Percentiles rank a stretch among this genome's conserved stretches.
Evolutionary conservation across 2,888 invertebrate species (phyloP).

Genomic region (Flabesymbios commensalis): DNA sequence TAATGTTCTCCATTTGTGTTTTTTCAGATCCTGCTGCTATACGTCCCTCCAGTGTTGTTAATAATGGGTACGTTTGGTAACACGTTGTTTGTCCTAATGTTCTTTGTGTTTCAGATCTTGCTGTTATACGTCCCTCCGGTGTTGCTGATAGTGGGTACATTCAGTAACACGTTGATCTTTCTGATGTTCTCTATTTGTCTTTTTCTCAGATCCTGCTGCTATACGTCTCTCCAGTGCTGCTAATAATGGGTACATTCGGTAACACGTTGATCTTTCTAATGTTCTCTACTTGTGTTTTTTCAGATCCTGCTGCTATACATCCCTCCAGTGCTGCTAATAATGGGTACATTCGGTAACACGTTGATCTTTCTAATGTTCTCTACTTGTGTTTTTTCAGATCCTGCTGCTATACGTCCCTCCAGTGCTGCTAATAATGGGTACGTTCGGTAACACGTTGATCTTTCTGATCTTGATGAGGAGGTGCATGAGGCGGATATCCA

Average conservation of each 20-base stretch:
- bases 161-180: slow-evolving; percentile 53
- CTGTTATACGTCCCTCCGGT: slow-evolving; percentile 49
- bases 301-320: slow-evolving; percentile 34
- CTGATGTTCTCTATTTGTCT: too few species aligned
- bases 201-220: too few species aligned
- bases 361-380: slow-evolving; percentile 50
- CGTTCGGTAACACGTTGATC: slow-evolving; percentile 51
- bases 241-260: too few species aligned
- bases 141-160: slow-evolving; percentile 47
- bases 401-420: slow-evolving; percentile 44
- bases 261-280: too few species aligned
- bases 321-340: slow-evolving; percentile 46
- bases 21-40: slow-evolving; percentile 27
- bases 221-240: too few species aligned
- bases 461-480: slow-evolving; percentile 48
- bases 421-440: slow-evolving; percentile 47
- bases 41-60: slow-evolving; percentile 48
- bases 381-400: too few species aligned
- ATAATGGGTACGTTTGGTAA: slow-evolving; percentile 50
- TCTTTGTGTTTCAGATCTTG: too few species aligned
- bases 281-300: too few species aligned
- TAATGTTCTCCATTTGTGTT: too few species aligned
- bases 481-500: slow-evolving; percentile 45
- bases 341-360: slow-evolving; percentile 53
- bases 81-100: too few species aligned